Conservation (phyloP, 2,888 invertebrate genomes). For the Azorinus chamasolen region DNA sequence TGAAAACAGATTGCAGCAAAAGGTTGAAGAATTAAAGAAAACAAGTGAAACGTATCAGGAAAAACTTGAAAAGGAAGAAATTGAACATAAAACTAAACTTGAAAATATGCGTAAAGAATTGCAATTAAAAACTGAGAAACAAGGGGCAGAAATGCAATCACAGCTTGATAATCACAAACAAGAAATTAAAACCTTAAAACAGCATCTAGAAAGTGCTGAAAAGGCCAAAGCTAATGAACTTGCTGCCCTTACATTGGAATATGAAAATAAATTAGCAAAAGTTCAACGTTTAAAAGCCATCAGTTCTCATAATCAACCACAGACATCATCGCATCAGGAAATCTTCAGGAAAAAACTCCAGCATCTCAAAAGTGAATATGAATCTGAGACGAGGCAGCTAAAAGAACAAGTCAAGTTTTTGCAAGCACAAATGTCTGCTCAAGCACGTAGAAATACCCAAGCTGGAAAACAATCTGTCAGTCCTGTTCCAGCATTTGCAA, state of each 20-base stretch:
- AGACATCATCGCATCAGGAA: conserved; percentile 61
- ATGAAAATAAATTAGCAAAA: conserved; percentile 64
- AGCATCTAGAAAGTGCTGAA: conserved; percentile 20
- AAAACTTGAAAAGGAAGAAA: conserved; percentile 8
- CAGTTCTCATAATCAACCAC: conserved; percentile 41
- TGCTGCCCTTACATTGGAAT: conserved; percentile 49
- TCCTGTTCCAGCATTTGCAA: not conserved
- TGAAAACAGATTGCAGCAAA: conserved; percentile 28
- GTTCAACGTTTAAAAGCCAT: conserved; percentile 55
- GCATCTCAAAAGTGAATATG: conserved; percentile 67
- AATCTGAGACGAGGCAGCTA: conserved; percentile 48
- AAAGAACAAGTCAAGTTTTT: conserved; percentile 45
- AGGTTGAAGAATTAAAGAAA: conserved; percentile 5
- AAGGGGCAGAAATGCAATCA: conserved; percentile 21
- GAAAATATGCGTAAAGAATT: conserved; percentile 22
- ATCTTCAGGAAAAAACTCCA: conserved; percentile 68
- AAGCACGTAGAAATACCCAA: not conserved
- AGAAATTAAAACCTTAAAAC: conserved; percentile 52
- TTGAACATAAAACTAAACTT: conserved; percentile 16
- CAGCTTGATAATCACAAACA: conserved; percentile 23
- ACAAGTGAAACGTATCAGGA: conserved; percentile 22
- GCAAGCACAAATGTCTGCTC: conserved; percentile 29
- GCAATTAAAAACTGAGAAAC: conserved; percentile 13
- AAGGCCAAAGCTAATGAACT: conserved; percentile 56
- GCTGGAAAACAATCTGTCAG: not conserved